Percentiles rank a stretch among this genome's conserved stretches.
These are phyloP conservation scores for Medauroidea extradentata DNA, from an alignment of 1,140 invertebrate species.

Conservation along the genomic window DNA sequence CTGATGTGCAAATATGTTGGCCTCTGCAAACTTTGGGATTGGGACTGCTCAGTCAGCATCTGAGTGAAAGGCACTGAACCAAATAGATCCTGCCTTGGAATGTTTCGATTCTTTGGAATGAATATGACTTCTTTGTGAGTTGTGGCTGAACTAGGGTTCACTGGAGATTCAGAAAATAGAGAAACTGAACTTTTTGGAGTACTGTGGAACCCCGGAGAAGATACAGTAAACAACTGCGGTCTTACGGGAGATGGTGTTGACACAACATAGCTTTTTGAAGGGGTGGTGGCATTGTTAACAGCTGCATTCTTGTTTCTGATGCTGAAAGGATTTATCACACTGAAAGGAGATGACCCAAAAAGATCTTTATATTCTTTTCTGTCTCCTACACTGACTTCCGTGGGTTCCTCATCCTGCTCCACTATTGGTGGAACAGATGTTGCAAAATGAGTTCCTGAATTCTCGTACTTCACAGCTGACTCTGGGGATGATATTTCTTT, in stretches of 20 bases:
- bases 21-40: conserved; percentile 21
- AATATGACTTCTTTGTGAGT: background rate
- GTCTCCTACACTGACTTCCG: conserved; percentile 7
- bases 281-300: background rate
- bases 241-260: too few relatives aligned
- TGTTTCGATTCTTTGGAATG: background rate
- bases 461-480: conserved; percentile 6
- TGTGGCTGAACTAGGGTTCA: background rate
- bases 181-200: background rate
- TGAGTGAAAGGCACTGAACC: conserved; percentile 57
- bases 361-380: conserved; percentile 45
- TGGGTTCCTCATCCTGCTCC: conserved; percentile 15
- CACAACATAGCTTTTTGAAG: too few relatives aligned
- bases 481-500: background rate
- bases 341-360: conserved; percentile 54
- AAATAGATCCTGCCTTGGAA: conserved; percentile 49
- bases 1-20: conserved; percentile 36
- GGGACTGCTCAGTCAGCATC: conserved; percentile 38
- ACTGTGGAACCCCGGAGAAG: too few relatives aligned
- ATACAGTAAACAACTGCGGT: too few relatives aligned
- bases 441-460: conserved; percentile 24
- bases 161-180: conserved; percentile 20
- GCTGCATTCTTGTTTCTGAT: background rate
- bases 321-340: conserved; percentile 33
- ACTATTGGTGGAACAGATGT: conserved; percentile 25